Evolutionary conservation across 2,888 invertebrate genomes (phyloP), one percentile per base, ranked within the genome.

Genomic region (Frankliniella fusca): DNA sequence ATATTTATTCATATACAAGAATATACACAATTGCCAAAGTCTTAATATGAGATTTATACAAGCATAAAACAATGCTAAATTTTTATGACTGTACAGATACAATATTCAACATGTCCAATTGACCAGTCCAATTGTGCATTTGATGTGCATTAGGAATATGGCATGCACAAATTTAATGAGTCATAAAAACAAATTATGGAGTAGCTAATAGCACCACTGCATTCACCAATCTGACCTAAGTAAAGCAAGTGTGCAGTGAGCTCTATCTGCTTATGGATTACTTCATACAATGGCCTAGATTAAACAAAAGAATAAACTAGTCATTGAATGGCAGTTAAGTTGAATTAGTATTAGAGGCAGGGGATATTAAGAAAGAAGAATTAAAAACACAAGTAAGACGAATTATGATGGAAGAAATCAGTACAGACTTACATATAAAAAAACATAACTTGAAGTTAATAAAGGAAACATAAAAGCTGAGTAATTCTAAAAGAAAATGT

Each of bases 1-100:
- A 76, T 76, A 76, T 76, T 27, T 76, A 76, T 76, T 76, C 70
- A 76, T 76, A 76, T 76, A 76, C 70, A 76, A 76, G 70, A 76
- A 76, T 76, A 76, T 76, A 76, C 70, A 76, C 70, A 76, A 76
- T 76, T 76, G 70, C 70, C 70, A 23, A 76, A 76, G 70, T 76
- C 70, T 76, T 76, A 76, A 76, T 76, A 76, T 23, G 27, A 76
- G 70, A 76, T 76, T 76, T 76, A 27, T 76, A 27, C 70, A 76
- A 76, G 70, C 70, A 76, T 27, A 76, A 76, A 76, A 76, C 70
- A 76, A 76, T 27, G 27, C 23, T 76, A 23, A 27, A 27, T 27
- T 76, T 76, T 23, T 76, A 23, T 76, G 70, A 76, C 70, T 76
- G 70, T 23, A 27, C 12, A 76, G 70, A 23, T 76, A 23, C 27